Evolutionary conservation across 2,888 invertebrate species (phyloP), one percentile per base, ranked within the genome.

Genomic region (Galerucella nymphaeae): DNA sequence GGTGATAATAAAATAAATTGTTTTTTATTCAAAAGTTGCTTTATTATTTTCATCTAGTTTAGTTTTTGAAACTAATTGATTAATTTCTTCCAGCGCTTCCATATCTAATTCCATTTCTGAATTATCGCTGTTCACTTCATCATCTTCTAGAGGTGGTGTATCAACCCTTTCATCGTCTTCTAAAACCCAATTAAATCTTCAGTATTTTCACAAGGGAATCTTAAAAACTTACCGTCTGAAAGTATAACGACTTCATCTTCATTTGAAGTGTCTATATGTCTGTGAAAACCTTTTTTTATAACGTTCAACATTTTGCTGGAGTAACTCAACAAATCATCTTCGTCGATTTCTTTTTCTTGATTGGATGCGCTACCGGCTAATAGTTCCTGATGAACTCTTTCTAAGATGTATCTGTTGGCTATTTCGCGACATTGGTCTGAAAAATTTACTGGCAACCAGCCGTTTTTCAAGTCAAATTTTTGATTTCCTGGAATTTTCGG

Each of bases 391-490:
- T 80, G 80, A 3, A 83, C 81, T n/a, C 78, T 77, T 18, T 81
- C 78, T 66, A 80, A 74, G 1, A 82, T 74, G 13, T 82, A 90
- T 78, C 88, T 89, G 80, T 91, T 93, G 67, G 94, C 90, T 77
- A 93, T 91, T 85, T 94, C 93, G 61, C 95, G 89, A 74, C 93
- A 93, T 68, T 90, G 89, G 66, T 91, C 90, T 76, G 92, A 91
- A 55, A 93, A 91, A 73, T 91, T 91, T 9, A 88, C 87, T 0
- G 94, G 93, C 71, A 95, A 86, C 95, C 95, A 96, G 20, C 96
- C 96, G 71, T 91, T 90, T 84, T 91, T 91, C 80, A 90, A 90
- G 82, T 95, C 92, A 82, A 93, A 95, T 53, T 89, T 88, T 71
- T 89, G 88, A 10, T 89, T 89, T 0, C 90, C 88, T 1, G 88